Percentiles rank a stretch among this genome's conserved stretches.
phyloP scores from a whole-genome alignment of 1,140 invertebrate species.

The Leptestheria dahalacensis region DNA sequence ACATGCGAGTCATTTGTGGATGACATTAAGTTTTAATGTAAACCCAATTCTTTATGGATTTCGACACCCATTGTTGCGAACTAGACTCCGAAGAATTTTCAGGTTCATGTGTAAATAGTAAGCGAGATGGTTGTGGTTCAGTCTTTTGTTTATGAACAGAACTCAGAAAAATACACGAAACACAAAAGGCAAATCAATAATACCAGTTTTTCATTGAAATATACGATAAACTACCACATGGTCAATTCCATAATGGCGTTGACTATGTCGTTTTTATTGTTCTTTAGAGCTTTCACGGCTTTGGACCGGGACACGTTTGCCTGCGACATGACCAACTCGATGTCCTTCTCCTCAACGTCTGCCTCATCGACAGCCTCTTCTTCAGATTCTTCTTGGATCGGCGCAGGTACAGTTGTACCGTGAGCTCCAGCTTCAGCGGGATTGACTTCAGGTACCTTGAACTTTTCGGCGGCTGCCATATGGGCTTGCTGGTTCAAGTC shows the following conservation, averaged over 20 bases:
- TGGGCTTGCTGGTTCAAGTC: slow-evolving; percentile 98
- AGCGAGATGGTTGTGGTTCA: too few relatives aligned
- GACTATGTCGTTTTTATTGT: slow-evolving; percentile 93
- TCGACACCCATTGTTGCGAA: neutral
- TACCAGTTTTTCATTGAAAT: too few relatives aligned
- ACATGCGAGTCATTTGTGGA: neutral
- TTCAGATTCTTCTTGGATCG: slow-evolving; percentile 75
- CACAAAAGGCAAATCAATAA: too few relatives aligned
- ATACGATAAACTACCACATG: too few relatives aligned
- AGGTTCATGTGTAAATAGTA: too few relatives aligned
- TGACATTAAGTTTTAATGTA: neutral
- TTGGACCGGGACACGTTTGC: slow-evolving; percentile 83
- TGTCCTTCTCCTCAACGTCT: slow-evolving; percentile 93
- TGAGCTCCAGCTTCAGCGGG: slow-evolving; percentile 46
- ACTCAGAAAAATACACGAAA: too few relatives aligned
- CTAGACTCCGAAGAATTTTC: neutral
- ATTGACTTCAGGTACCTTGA: slow-evolving; percentile 72
- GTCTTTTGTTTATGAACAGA: too few relatives aligned
- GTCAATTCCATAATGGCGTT: slow-evolving; percentile 49
- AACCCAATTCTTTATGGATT: neutral
- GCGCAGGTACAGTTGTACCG: slow-evolving; percentile 55
- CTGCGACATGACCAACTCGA: slow-evolving; percentile 95
- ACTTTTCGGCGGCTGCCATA: slow-evolving; percentile 94
- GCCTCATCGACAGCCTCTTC: slow-evolving; percentile 82
- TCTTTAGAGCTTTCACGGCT: slow-evolving; percentile 88